Conservation (phyloP, 2,888 invertebrate species). For the Drosophila leonis region DNA sequence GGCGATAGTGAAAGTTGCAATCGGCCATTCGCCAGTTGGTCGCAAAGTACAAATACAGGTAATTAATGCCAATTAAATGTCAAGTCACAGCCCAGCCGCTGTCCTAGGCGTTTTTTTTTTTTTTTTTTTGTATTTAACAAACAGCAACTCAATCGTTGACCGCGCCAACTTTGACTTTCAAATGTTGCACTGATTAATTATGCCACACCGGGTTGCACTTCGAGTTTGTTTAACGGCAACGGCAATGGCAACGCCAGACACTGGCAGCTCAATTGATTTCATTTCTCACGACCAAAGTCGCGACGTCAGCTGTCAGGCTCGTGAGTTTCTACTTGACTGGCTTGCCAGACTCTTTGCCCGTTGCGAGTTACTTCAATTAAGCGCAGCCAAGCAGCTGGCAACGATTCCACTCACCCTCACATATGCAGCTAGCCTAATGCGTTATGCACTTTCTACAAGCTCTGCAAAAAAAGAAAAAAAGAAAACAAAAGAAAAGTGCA, state of each 20-base stretch:
- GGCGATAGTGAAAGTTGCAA: conserved; percentile 74
- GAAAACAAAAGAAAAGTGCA: conserved; percentile 67
- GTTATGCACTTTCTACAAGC: conserved; percentile 53
- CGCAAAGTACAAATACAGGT: conserved; percentile 53
- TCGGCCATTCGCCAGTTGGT: conserved; percentile 23
- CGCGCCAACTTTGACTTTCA: conserved; percentile 69
- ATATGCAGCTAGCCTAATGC: conserved; percentile 25
- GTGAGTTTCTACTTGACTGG: conserved; percentile 50
- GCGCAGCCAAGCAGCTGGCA: conserved; percentile 36
- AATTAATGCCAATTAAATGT: conserved; percentile 80
- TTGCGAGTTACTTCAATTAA: conserved; percentile 51
- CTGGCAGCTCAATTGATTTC: conserved; percentile 71
- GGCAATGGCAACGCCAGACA: conserved; percentile 23
- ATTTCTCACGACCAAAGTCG: conserved; percentile 67
- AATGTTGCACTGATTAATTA: conserved; percentile 65
- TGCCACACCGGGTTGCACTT: conserved; percentile 29
- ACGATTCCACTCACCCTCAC: conserved; percentile 32
- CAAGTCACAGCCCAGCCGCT: conserved; percentile 56
- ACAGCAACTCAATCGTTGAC: conserved; percentile 61
- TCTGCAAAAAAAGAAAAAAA: conserved; percentile 14
- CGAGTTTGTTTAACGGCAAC: conserved; percentile 34
- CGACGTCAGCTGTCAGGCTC: conserved; percentile 54
- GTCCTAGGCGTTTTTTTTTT: conserved; percentile 48
- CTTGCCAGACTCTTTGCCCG: conserved; percentile 18
- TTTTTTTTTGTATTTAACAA: conserved; percentile 8